Base-by-base conservation (phyloP, 2,888 invertebrate genomes). In the Seira sanloemensis region DNA sequence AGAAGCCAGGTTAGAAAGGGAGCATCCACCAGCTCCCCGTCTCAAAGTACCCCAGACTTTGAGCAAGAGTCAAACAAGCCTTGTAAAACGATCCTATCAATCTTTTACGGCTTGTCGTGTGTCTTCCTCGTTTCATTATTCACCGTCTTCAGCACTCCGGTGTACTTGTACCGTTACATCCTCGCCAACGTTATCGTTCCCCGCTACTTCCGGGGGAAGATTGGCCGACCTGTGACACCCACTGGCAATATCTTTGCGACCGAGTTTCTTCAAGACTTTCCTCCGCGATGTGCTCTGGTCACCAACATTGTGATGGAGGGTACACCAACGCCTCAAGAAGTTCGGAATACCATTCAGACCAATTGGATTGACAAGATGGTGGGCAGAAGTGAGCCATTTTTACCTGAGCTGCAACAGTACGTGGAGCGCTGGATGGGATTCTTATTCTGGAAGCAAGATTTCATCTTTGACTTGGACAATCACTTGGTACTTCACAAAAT, bases 381-480 rank as follows among this genome's bases (percentile, higher is more conserved):
- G 4, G 67, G 19, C 19, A 16, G 27, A 19, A 18, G 67, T n/a
- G 16, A 23, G 16, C 0, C 27, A 37, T 12, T 62, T 19, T 12
- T 78, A 68, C 85, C 81, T 1, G 81, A 81, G 16, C 26, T 85
- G 0, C 19, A 37, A 9, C 66, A 76, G 19, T 81, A 81, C 25
- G 9, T 78, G 1, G 78, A 77, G 12, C 21, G 9, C 62, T 81
- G 68, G 68, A 74, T 37, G 71, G 85, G 85, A 7, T 81, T 74
- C 58, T 78, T 68, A 66, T 77, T 85, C 37, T 81, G 78, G 71
- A 74, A 27, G 21, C 37, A 18, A 12, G 85, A 85, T 24, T 18
- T 37, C 1, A 12, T 65, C 2, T 85, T 81, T 21, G 5, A 46
- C 1, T 1, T 85, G 0, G n/a, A 54, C 1, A 78, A 85, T 19